Conservation (phyloP, 2,797 vertebrate genomes). For the Helicolenus hilgendorfi region DNA sequence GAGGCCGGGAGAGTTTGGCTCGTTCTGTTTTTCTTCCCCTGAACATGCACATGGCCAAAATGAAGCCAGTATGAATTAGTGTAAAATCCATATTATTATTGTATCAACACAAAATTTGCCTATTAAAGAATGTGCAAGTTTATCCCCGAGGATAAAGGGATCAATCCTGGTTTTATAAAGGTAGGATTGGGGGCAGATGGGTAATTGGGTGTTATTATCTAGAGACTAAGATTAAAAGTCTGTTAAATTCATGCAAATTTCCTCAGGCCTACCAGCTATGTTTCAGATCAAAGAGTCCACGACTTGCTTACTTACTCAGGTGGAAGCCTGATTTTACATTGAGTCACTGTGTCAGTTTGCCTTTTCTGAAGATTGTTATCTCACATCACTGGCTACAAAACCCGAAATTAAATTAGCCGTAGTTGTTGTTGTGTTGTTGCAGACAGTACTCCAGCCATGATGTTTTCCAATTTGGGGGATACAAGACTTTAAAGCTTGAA, state of each 20-base stretch:
- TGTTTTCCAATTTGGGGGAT: constrained; percentile 1
- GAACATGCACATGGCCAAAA: background rate
- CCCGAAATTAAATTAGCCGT: background rate
- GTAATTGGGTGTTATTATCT: constrained; percentile 37
- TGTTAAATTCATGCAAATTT: constrained; percentile 66
- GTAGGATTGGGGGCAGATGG: constrained; percentile 16
- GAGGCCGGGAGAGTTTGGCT: background rate
- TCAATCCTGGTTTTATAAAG: constrained; percentile 26
- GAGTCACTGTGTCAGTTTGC: constrained; percentile 18
- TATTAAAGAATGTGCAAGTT: background rate
- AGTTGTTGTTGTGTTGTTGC: background rate
- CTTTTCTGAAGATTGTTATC: constrained; percentile 17
- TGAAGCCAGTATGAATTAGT: background rate
- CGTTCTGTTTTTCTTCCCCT: background rate
- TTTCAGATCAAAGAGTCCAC: constrained; percentile 34
- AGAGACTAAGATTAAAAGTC: constrained; percentile 21
- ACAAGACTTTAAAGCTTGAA: background rate
- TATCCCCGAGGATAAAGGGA: constrained; percentile 33
- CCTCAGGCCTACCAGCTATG: background rate
- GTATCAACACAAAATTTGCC: constrained; percentile 31
- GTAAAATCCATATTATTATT: constrained; percentile 28
- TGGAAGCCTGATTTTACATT: background rate
- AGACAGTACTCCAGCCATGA: background rate
- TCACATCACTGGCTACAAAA: background rate
- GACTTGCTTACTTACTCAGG: background rate